Base-by-base conservation (phyloP, 2,797 vertebrate genomes). In the Columba guinea region DNA sequence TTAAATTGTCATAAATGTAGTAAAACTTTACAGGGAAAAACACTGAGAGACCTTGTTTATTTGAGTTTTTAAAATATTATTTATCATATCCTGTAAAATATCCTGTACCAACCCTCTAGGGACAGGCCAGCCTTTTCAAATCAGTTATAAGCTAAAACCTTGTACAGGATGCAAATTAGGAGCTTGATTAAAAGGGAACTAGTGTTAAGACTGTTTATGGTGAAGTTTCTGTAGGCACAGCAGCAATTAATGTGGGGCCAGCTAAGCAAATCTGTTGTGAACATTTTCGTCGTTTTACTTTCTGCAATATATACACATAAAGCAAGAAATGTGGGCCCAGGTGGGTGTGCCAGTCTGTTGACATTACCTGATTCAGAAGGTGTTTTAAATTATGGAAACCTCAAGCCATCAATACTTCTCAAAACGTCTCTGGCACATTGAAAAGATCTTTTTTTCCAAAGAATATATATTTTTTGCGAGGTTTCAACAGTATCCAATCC, bases 351-450 rank as follows among this genome's bases (percentile, higher is more conserved):
- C 87, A 95, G 88, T 94, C 77, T 93, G 77, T 91, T 96, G 90
- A 91, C 79, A 86, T 91, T 91, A 96, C 93, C 95, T 96, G 93
- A 86, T 81, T 91, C 95, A 95, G 44, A 91, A 94, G 83, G 56
- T 93, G 81, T 89, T 92, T 94, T 70, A 89, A 95, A 86, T 93
- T 58, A 94, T 80, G 64, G 77, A 83, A 96, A 74, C 63, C 83
- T 82, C 84, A 83, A 71, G 75, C 53, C 81, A 94, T 84, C 73
- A 64, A 56, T 83, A 75, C 59, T 79, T 74, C 68, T 93, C 78
- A 64, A 93, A 91, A 93, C 14, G 24, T 79, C 78, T 39, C 71
- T 86, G 82, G 28, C 76, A 69, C 32, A 24, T 2, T 26, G 37
- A 51, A 71, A 32, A 53, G 52, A 15, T 18, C 49, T 75, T 35